Evolutionary conservation across 2,113 vertebrate genomes (phyloP).

Genomic region (Cryptomyrus ogoouensis): DNA sequence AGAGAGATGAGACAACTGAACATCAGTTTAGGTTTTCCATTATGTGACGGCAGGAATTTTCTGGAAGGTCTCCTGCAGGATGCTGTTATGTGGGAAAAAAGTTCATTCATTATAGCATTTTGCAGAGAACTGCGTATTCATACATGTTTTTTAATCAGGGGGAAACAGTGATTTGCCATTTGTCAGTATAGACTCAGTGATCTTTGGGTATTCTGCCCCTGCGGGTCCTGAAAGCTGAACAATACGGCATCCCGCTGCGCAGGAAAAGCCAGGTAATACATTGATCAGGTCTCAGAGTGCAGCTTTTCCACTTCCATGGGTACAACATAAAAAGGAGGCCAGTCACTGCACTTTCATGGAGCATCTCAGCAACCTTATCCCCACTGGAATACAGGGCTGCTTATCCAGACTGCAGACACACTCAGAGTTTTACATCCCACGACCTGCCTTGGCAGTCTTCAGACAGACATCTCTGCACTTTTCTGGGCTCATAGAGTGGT

Average conservation of each 20-base stretch:
- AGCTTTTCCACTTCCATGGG: slow-evolving; percentile 33
- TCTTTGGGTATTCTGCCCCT: not conserved
- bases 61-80: not conserved
- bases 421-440: slow-evolving; percentile 28
- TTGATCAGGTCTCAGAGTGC: slow-evolving; percentile 23
- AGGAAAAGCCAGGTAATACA: slow-evolving; percentile 20
- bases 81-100: not conserved
- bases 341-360: slow-evolving; percentile 17
- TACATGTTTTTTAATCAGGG: not conserved
- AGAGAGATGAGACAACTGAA: not conserved
- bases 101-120: slow-evolving; percentile 3
- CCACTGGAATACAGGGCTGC: slow-evolving; percentile 32
- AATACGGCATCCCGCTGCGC: not conserved
- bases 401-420: slow-evolving; percentile 34
- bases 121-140: not conserved
- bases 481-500: not conserved
- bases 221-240: not conserved
- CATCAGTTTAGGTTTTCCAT: not conserved
- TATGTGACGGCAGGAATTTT: not conserved
- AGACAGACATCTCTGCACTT: not conserved
- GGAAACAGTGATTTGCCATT: not conserved
- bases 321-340: slow-evolving; percentile 35
- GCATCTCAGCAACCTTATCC: slow-evolving; percentile 17
- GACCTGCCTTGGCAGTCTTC: not conserved
- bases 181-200: not conserved